Base-by-base conservation (phyloP, 2,797 vertebrate species). In the Jordanella pulchra region DNA sequence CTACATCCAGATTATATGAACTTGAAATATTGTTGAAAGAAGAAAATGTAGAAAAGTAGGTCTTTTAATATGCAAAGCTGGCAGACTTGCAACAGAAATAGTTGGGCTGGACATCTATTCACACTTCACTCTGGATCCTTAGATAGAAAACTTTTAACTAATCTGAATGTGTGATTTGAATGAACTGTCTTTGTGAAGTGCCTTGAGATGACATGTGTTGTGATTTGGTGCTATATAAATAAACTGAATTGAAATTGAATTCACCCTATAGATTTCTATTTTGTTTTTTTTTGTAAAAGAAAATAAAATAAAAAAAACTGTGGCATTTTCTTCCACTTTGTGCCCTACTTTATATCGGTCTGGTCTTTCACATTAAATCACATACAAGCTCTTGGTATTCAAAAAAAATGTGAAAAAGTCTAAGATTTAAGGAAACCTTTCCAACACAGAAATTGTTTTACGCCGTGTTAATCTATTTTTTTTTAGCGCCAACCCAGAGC, bases 401-500 rank as follows among this genome's bases (percentile, higher is more conserved):
- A 61, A 21, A 61, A 7, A 11, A 58, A 35, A 10, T 35, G 6
- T 63, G 5, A 63, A n/a, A 61, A 7, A n/a, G 23, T 6, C n/a
- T 14, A 14, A n/a, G 21, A 7, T 4, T 4, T 18, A 42, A n/a
- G 35, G 13, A 23, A 42, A 44, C 3, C 25, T 27, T 27, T 54
- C n/a, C 53, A 54, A 53, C 51, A 53, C 39, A 42, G 32, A 11
- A n/a, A 61, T 32, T 4, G 13, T 61, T 39, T 39, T 63, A 12
- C 39, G 42, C n/a, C 25, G 35, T 71, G n/a, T n/a, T n/a, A n/a
- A n/a, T 2, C n/a, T 81, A 79, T 28, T 75, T 50, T 83, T 5
- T 82, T 77, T 25, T 32, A 99, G 98, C 32, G 98, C 97, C 76
- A 99, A 99, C 76, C 83, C 96, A 21, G 98, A 99, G 77, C 94